These are phyloP conservation scores for Geophilus truncorum DNA, from an alignment of 2,888 invertebrate species.

Conservation along the genomic window DNA sequence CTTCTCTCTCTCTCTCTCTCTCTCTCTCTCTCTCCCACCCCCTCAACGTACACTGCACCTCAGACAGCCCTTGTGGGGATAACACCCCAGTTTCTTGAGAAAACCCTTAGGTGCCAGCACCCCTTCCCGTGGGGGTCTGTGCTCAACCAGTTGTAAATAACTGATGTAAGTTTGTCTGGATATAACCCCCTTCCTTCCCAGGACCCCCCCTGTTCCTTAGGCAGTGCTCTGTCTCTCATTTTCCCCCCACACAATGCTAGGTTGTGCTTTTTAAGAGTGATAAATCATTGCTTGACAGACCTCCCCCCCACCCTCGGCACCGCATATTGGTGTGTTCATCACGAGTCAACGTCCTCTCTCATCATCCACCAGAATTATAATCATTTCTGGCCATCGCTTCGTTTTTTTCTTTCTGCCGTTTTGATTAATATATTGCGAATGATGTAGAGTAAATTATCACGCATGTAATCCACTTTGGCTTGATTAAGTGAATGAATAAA, in stretches of 20 bases:
- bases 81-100: conserved; percentile 1
- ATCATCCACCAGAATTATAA: not conserved
- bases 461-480: conserved; percentile 16
- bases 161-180: conserved; percentile 19
- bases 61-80: not conserved
- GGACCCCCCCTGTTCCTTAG: conserved; percentile 9
- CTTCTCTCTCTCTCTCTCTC: too few species aligned
- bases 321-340: conserved; percentile 11
- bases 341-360: conserved; percentile 3
- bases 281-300: conserved; percentile 23
- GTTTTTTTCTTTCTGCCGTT: too few species aligned
- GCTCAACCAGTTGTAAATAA: conserved; percentile 30
- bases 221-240: conserved; percentile 5
- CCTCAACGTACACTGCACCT: not conserved
- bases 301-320: not conserved
- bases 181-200: conserved; percentile 25
- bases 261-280: conserved; percentile 28
- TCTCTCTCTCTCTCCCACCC: too few species aligned
- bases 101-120: conserved; percentile 14
- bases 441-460: conserved; percentile 12
- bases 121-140: conserved; percentile 14
- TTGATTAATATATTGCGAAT: conserved; percentile 7
- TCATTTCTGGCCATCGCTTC: not conserved
- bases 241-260: conserved; percentile 27
- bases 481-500: conserved; percentile 7